These are phyloP conservation scores for Bufo bufo DNA, from an alignment of 2,113 vertebrate genomes.

Conservation along the genomic window DNA sequence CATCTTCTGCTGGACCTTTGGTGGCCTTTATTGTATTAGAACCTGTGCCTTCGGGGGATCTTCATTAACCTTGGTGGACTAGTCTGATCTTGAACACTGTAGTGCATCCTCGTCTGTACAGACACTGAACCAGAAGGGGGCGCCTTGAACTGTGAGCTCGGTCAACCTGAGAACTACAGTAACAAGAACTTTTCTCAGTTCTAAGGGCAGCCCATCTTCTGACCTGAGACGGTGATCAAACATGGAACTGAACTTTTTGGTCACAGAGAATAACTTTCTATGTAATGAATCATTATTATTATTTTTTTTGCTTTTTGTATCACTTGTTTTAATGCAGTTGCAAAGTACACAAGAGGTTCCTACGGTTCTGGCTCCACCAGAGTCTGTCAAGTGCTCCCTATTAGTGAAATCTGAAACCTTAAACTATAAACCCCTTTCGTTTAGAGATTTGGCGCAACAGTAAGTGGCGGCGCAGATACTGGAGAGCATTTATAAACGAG, in stretches of 20 bases:
- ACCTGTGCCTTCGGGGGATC: too few species aligned
- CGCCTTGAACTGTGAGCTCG: background rate
- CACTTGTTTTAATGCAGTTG: too few species aligned
- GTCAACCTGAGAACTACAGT: background rate
- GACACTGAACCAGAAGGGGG: too few species aligned
- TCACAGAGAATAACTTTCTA: background rate
- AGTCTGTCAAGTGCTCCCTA: background rate
- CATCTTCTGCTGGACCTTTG: too few species aligned
- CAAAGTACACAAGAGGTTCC: background rate
- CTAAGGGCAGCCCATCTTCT: background rate
- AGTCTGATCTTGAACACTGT: too few species aligned
- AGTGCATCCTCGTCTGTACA: too few species aligned
- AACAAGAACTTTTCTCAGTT: background rate
- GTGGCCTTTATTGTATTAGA: too few species aligned
- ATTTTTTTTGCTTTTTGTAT: background rate
- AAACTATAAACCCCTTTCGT: slow-evolving; percentile 12
- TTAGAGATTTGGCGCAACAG: slow-evolving; percentile 42
- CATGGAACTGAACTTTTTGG: background rate
- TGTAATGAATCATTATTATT: background rate
- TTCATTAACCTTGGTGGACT: too few species aligned
- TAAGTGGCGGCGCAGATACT: slow-evolving; percentile 28
- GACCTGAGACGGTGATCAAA: background rate
- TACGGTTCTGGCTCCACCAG: background rate
- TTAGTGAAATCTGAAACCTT: slow-evolving; percentile 11
- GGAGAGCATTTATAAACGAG: slow-evolving; percentile 48